phyloP scores from a whole-genome alignment of 1,140 invertebrate species.

The Helicoverpa armigera region DNA sequence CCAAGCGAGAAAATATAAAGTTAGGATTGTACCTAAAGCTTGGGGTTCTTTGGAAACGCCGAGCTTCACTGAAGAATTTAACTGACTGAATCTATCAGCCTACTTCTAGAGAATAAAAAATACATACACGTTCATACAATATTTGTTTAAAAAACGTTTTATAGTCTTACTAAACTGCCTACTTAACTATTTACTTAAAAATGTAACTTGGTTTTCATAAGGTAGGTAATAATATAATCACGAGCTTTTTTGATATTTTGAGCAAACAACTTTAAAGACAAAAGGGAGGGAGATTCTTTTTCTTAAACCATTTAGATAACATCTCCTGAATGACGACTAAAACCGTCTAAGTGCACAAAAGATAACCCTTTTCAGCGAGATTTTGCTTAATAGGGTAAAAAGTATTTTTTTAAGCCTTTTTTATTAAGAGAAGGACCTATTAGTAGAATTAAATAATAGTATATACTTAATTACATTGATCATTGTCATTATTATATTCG shows the following conservation, averaged over 20 bases:
- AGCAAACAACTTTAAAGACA: slow-evolving; percentile 23
- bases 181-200: neutral
- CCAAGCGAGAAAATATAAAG: too few relatives aligned
- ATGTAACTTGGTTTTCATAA: neutral
- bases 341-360: slow-evolving; percentile 20
- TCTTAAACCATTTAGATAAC: slow-evolving; percentile 31
- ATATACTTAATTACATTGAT: too few relatives aligned
- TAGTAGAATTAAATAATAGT: too few relatives aligned
- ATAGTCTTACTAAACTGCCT: neutral
- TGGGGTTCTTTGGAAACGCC: too few relatives aligned
- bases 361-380: slow-evolving; percentile 30
- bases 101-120: neutral
- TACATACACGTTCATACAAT: neutral
- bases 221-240: neutral
- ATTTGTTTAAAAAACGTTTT: too few relatives aligned
- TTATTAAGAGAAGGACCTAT: neutral
- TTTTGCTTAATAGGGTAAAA: slow-evolving; percentile 30
- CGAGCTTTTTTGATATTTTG: slow-evolving; percentile 2
- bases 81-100: too few relatives aligned
- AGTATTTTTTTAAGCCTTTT: slow-evolving; percentile 9
- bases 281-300: slow-evolving; percentile 2
- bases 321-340: slow-evolving; percentile 25
- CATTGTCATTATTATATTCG: too few relatives aligned
- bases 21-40: too few relatives aligned
- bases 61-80: too few relatives aligned